Percentiles rank a stretch among this genome's conserved stretches.
phyloP scores from a whole-genome alignment of 2,888 invertebrate species.

The Leptinotarsa juncta region DNA sequence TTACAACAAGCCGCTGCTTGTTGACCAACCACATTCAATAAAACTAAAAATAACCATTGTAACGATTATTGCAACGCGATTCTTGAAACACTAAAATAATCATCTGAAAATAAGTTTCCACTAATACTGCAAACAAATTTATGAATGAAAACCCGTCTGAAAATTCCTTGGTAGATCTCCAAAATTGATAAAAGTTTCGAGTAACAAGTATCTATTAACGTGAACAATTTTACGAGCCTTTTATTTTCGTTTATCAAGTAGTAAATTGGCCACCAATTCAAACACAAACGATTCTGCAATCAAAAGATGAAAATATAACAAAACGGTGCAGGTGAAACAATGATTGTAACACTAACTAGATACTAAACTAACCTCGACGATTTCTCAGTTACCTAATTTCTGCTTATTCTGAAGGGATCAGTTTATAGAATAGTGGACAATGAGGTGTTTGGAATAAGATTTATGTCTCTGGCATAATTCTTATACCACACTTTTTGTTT shows the following conservation, averaged over 20 bases:
- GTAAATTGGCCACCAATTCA: too few relatives aligned
- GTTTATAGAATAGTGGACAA: too few relatives aligned
- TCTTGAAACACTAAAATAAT: conserved; percentile 12
- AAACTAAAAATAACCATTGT: conserved; percentile 8
- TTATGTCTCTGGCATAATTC: too few relatives aligned
- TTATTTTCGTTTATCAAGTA: not conserved
- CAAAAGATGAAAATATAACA: too few relatives aligned
- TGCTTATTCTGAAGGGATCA: too few relatives aligned
- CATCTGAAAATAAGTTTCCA: conserved; percentile 17
- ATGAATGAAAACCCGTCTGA: conserved; percentile 28
- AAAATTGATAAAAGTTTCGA: conserved; percentile 13
- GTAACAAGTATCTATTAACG: not conserved
- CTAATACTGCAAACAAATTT: conserved; percentile 16
- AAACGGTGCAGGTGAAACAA: too few relatives aligned
- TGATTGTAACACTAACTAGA: too few relatives aligned
- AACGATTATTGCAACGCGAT: conserved; percentile 15
- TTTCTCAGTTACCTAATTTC: too few relatives aligned
- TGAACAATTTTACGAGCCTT: conserved; percentile 1
- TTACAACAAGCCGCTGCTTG: not conserved
- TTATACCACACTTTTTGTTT: too few relatives aligned
- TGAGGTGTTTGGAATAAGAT: too few relatives aligned
- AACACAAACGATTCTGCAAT: too few relatives aligned
- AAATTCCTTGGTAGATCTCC: conserved; percentile 28
- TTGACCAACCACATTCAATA: not conserved
- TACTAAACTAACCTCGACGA: too few relatives aligned